phyloP scores from a whole-genome alignment of 2,113 vertebrate genomes.

The Misgurnus mizolepis region DNA sequence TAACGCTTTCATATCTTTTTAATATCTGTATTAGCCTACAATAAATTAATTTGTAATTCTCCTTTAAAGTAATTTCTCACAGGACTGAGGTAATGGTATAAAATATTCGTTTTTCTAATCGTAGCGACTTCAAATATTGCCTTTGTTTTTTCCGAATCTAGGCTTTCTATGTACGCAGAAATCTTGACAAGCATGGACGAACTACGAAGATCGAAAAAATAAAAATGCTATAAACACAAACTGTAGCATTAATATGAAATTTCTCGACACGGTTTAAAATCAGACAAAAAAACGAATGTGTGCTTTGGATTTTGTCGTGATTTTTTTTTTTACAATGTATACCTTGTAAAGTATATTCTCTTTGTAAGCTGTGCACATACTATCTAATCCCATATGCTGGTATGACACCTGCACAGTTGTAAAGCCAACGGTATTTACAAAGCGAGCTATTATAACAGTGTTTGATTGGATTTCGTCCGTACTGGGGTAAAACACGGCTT shows the following conservation, averaged over 20 bases:
- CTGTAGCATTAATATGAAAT: constrained; percentile 70
- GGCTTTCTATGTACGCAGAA: constrained; percentile 35
- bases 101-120: constrained; percentile 75
- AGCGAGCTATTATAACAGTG: constrained; percentile 68
- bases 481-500: constrained; percentile 70
- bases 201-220: constrained; percentile 35
- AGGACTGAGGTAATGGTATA: constrained; percentile 91
- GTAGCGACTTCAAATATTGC: constrained; percentile 67
- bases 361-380: constrained; percentile 77
- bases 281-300: constrained; percentile 74
- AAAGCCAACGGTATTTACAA: constrained; percentile 72
- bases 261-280: constrained; percentile 72
- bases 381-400: constrained; percentile 77
- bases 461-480: constrained; percentile 58
- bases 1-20: constrained; percentile 74
- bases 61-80: constrained; percentile 84
- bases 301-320: constrained; percentile 76
- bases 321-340: constrained; percentile 36
- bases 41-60: constrained; percentile 89
- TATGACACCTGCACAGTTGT: constrained; percentile 71
- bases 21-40: constrained; percentile 82
- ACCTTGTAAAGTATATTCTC: constrained; percentile 61
- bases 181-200: constrained; percentile 32
- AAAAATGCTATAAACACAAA: constrained; percentile 34
- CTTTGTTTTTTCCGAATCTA: constrained; percentile 51